Evolutionary conservation across 2,888 invertebrate species (phyloP), one percentile per base, ranked within the genome.

Genomic region (Ceratothoa steindachneri): DNA sequence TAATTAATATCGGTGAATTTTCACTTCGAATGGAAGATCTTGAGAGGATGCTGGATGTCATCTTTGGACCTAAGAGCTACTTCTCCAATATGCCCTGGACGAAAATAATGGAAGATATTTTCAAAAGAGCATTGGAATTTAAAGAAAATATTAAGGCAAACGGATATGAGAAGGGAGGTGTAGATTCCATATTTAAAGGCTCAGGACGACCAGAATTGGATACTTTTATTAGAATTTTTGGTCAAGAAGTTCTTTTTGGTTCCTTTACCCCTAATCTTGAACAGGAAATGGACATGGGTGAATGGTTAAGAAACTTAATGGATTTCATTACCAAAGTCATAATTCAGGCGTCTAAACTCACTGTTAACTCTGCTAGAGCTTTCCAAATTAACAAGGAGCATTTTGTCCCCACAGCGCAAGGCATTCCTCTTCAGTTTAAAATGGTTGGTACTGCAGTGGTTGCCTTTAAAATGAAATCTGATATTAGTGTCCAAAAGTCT

Each of bases 1-100:
- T 64, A n/a, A 51, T 78, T 19, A 75, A 78, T 69, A 30, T 78
- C 9, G 75, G 69, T 29, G 78, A 75, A 55, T 30, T 73, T 69
- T 73, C 73, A 24, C 41, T 41, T 7, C 64, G 78, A 1, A n/a
- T 73, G 12, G 69, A 71, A 69, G 75, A 74, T 52, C 22, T 78
- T 9, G 73, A 75, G 12, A 55, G 71, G 12, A 30, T 78, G 22
- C 5, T 75, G 15, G 72, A 71, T 27, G 66, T 72, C 1, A 19
- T 70, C 4, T 71, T 77, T 60, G 75, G 75, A 12, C 73, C 75
- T 65, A 65, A 67, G 5, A 55, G 75, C 19, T 71, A 73, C 24
- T 27, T 73, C 28, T 30, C 28, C 22, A 75, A 51, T 22, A 51
- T 69, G 7, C 64, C 31, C 19, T 30, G 41, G 1, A 60, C 66